Evolutionary conservation across 2,888 invertebrate species (phyloP), one percentile per base, ranked within the genome.

Genomic region (Aphelenchoides bicaudatus): DNA sequence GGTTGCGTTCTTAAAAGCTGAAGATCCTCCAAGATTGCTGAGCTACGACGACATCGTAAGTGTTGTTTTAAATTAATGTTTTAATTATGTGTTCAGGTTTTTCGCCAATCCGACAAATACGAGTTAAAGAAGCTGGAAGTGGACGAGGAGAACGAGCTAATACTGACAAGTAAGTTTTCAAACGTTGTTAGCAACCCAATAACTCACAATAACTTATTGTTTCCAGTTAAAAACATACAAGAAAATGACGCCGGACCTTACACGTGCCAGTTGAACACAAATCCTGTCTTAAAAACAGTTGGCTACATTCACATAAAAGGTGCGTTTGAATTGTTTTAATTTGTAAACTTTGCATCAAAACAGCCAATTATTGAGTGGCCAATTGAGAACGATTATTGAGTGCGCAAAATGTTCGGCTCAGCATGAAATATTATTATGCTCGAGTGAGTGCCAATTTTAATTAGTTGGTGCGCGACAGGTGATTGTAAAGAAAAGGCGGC

Each of bases 241-340:
- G 88, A 88, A 79, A 89, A 90, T 78, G 91, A 92, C 81, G 85
- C 87, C 49, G 91, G 91, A 74, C 88, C 87, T 71, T 91, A 91
- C 82, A 90, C 90, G 88, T 91, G 82, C 82, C 82, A 79, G 51
- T 50, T 76, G 65, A 75, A 75, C 70, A 68, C 73, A 27, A 74
- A 74, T 51, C 79, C 77, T 8, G 64, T 73, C 47, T 66, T 71
- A 8, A 59, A 66, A 8, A 62, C 62, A n/a, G 68, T 57, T 13
- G 78, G 67, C 8, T 66, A 70, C 47, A 63, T 78, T 48, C 67
- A 72, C 49, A 65, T 78, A 29, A 69, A 71, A 73, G 73, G 78
- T 75, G 43, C 28, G 51, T 21, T 10, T 13, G 10, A 43, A 13
- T 29, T 19, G 25, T 8, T 48, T 6, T 10, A 16, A 16, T 19